phyloP scores from a whole-genome alignment of 1,140 invertebrate genomes.

The Achatina immaculata region DNA sequence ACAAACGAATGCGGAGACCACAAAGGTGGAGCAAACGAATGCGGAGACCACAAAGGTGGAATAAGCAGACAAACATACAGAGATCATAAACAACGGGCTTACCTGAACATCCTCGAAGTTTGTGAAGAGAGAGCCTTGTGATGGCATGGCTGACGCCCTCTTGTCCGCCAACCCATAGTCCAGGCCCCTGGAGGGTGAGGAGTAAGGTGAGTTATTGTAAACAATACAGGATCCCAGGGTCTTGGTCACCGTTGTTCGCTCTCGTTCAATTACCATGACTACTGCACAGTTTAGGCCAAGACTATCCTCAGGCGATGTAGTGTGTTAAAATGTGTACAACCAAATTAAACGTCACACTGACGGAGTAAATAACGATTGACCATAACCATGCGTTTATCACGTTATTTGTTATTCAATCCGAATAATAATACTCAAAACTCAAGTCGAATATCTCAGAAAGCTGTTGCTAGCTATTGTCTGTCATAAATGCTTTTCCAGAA shows the following conservation, averaged over 20 bases:
- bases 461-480: too few relatives aligned
- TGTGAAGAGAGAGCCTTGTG: slow-evolving; percentile 69
- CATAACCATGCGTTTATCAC: background rate
- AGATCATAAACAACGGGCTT: slow-evolving; percentile 20
- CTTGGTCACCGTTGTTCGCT: slow-evolving; percentile 49
- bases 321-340: background rate
- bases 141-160: slow-evolving; percentile 64
- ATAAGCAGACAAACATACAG: background rate
- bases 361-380: background rate
- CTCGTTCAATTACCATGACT: slow-evolving; percentile 35
- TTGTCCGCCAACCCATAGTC: slow-evolving; percentile 62
- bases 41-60: too few relatives aligned
- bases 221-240: slow-evolving; percentile 56
- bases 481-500: too few relatives aligned
- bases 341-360: background rate
- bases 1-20: too few relatives aligned
- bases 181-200: slow-evolving; percentile 58
- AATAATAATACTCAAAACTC: too few relatives aligned
- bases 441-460: too few relatives aligned
- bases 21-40: too few relatives aligned
- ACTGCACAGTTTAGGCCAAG: background rate
- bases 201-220: slow-evolving; percentile 56
- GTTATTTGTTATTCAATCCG: too few relatives aligned
- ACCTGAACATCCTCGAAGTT: slow-evolving; percentile 71
- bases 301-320: background rate